These are phyloP conservation scores for Danaus chrysippus DNA, from an alignment of 2,888 invertebrate genomes.

Conservation along the genomic window DNA sequence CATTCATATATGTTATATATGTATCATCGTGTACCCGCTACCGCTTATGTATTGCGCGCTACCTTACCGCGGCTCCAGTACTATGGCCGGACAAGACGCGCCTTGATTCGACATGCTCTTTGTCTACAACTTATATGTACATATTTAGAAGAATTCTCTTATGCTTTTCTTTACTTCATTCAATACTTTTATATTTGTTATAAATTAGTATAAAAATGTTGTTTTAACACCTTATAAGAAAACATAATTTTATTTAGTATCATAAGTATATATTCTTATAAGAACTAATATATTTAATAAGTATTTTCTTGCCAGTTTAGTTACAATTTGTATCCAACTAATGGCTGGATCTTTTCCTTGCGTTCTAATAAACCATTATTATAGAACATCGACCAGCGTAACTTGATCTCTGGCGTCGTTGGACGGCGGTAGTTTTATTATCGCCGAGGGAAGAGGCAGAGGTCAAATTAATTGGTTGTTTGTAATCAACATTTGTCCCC, in stretches of 20 bases:
- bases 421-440: slow-evolving; percentile 36
- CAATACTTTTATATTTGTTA: slow-evolving; percentile 1
- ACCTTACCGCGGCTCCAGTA: slow-evolving; percentile 44
- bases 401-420: slow-evolving; percentile 31
- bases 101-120: slow-evolving; percentile 60
- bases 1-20: not conserved
- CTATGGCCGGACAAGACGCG: slow-evolving; percentile 62
- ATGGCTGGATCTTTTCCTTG: slow-evolving; percentile 32
- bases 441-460: slow-evolving; percentile 36
- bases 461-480: slow-evolving; percentile 53
- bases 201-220: too few species aligned
- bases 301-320: slow-evolving; percentile 20
- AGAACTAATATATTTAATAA: not conserved
- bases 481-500: slow-evolving; percentile 62
- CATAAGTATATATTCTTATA: not conserved
- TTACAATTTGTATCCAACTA: slow-evolving; percentile 31
- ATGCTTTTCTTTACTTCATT: slow-evolving; percentile 1
- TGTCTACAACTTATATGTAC: not conserved
- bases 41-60: slow-evolving; percentile 29
- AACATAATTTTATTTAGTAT: not conserved
- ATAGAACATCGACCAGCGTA: slow-evolving; percentile 37
- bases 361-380: slow-evolving; percentile 34
- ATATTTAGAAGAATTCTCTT: not conserved
- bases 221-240: too few species aligned
- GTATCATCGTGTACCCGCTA: slow-evolving; percentile 32